Evolutionary conservation across 2,113 vertebrate genomes (phyloP), one percentile per base, ranked within the genome.

Genomic region (Callopanchax toddi): DNA sequence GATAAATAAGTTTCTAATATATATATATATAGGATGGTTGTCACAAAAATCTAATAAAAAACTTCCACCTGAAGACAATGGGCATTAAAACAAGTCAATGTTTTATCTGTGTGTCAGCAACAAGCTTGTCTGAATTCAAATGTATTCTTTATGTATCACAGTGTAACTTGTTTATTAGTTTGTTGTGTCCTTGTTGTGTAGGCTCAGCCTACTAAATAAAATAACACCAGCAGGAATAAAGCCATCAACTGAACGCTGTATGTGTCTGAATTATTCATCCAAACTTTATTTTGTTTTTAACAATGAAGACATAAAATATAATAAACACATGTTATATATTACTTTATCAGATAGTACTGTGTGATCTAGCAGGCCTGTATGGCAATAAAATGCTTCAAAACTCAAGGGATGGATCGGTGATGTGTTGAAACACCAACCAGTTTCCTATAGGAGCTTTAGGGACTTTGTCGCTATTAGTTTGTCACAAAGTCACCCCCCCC

Each of bases 151-250:
- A 4, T 68, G 32, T 63, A 34, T 34, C 45, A 45, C 11, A 36
- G 22, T 71, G 4, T 40, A 40, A 0, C 42, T 6, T 70, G 26
- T 79, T 9, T 46, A 18, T 62, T 12, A 8, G 20, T 68, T 46
- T 70, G 49, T 74, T 67, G 22, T 63, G 32, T 77, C 23, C 73
- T 60, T 64, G 29, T 12, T 69, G 46, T 84, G 68, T 82, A 59
- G 70, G 63, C 29, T 11, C 42, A 15, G 56, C 77, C 79, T 73
- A 81, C 70, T 45, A 12, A 70, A 71, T 16, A 22, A 36, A 4
- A 44, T 18, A 44, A 52, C 75, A 89, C 80, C 86, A 91, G 88
- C 87, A 83, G 90, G 87, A 90, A 90, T 90, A 91, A 91, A 91
- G 88, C 90, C 90, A 91, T 91, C 46, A 75, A 78, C 80, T 87